Conservation (phyloP, 2,888 invertebrate species). For the Erebia ligea region DNA sequence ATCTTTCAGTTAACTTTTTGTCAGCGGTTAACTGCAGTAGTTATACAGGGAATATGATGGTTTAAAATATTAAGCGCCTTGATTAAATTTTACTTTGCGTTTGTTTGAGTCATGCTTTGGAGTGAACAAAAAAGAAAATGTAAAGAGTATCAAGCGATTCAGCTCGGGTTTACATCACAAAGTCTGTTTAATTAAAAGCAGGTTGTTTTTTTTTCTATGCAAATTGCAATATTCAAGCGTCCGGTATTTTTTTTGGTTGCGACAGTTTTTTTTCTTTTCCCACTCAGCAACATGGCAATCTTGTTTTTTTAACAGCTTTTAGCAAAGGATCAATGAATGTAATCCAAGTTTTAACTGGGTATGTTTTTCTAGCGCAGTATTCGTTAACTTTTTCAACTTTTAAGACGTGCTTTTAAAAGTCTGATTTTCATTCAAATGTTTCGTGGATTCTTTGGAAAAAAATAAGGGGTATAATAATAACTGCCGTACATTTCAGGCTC, state of each 20-base stretch:
- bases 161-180: slow-evolving; percentile 9
- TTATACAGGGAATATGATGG: slow-evolving; percentile 22
- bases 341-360: background rate
- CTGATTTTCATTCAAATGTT: too few species aligned
- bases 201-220: background rate
- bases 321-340: too few species aligned
- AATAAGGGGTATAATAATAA: too few species aligned
- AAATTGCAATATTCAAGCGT: slow-evolving; percentile 2
- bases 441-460: too few species aligned
- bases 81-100: slow-evolving; percentile 30
- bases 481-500: too few species aligned
- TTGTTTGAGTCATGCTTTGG: slow-evolving; percentile 11
- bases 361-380: background rate
- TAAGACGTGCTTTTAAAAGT: background rate
- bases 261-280: background rate
- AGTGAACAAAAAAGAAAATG: background rate
- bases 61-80: slow-evolving; percentile 27
- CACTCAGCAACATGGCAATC: background rate
- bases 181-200: slow-evolving; percentile 10
- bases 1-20: slow-evolving; percentile 37
- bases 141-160: slow-evolving; percentile 7
- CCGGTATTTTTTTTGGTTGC: background rate
- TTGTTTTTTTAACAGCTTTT: background rate
- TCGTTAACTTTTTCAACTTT: background rate
- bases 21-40: slow-evolving; percentile 24